phyloP scores from a whole-genome alignment of 2,797 vertebrate genomes.

The Microcaecilia unicolor region DNA sequence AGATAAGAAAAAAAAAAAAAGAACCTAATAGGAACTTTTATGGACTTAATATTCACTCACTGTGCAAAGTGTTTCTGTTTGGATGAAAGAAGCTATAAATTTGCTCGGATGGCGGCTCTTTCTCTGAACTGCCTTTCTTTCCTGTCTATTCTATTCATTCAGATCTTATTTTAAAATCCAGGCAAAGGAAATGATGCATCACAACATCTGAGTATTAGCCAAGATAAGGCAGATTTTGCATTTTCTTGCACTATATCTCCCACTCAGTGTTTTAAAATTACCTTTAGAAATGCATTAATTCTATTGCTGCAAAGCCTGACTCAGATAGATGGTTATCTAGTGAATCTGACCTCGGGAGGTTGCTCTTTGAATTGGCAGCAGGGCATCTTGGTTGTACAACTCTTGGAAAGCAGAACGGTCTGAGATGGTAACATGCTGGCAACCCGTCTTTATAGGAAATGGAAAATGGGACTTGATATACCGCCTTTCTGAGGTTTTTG shows the following conservation, averaged over 20 bases:
- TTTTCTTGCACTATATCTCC: constrained; percentile 42
- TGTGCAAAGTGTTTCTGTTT: constrained; percentile 18
- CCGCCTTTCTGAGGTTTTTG: too few relatives aligned
- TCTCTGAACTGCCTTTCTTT: constrained; percentile 7
- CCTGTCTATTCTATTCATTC: not conserved
- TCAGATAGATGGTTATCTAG: constrained; percentile 2
- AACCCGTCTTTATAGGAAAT: too few relatives aligned
- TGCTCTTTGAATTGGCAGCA: constrained; percentile 7
- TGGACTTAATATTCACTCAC: constrained; percentile 35
- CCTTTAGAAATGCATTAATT: constrained; percentile 33
- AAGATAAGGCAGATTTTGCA: constrained; percentile 44
- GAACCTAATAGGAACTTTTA: constrained; percentile 31
- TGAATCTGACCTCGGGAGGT: constrained; percentile 2
- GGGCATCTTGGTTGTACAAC: not conserved
- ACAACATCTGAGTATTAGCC: constrained; percentile 36
- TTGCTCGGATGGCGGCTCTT: constrained; percentile 23
- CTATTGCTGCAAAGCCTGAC: constrained; percentile 10
- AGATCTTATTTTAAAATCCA: constrained; percentile 38
- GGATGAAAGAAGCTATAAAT: constrained; percentile 50
- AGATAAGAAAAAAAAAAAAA: constrained; percentile 20
- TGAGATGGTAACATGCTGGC: too few relatives aligned
- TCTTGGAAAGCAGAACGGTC: not conserved
- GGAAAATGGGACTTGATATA: too few relatives aligned
- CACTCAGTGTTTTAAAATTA: constrained; percentile 37
- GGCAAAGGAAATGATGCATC: constrained; percentile 44